phyloP scores from a whole-genome alignment of 2,797 vertebrate species.

The Brachyalestes nurse region DNA sequence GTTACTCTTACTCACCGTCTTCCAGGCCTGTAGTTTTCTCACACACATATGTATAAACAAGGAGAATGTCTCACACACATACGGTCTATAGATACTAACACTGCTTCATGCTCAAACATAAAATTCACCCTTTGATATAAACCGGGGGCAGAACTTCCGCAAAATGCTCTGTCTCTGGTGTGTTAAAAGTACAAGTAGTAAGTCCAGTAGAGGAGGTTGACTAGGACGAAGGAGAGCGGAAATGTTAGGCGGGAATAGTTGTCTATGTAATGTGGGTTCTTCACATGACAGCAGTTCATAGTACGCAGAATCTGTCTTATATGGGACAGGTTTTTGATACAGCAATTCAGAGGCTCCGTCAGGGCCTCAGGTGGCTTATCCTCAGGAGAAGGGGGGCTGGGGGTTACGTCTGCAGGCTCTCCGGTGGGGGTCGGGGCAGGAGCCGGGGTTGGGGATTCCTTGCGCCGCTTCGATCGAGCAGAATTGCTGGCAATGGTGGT shows the following conservation, averaged over 20 bases:
- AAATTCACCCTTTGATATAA: neutral
- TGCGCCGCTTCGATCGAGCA: conserved; percentile 42
- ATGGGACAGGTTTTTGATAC: conserved; percentile 69
- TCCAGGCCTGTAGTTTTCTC: neutral
- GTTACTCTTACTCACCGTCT: neutral
- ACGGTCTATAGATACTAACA: conserved; percentile 17
- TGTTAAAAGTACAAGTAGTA: conserved; percentile 91
- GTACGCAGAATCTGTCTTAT: conserved; percentile 78
- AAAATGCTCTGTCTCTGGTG: neutral
- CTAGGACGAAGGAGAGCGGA: conserved; percentile 86
- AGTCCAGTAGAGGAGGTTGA: conserved; percentile 91
- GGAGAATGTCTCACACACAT: neutral
- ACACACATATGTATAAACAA: neutral
- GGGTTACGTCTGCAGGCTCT: conserved; percentile 45
- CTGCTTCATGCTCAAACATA: conserved; percentile 25
- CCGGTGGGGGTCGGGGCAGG: neutral
- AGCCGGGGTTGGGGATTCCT: conserved; percentile 13
- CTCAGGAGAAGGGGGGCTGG: conserved; percentile 68
- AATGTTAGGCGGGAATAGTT: conserved; percentile 90
- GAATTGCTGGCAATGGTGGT: conserved; percentile 80
- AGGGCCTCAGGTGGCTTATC: conserved; percentile 65
- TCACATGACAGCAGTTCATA: conserved; percentile 83
- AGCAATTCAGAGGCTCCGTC: conserved; percentile 58
- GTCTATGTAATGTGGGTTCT: conserved; percentile 94
- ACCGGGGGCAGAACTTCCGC: neutral